Conservation (phyloP, 2,888 invertebrate species). For the Metallyticus violacea region DNA sequence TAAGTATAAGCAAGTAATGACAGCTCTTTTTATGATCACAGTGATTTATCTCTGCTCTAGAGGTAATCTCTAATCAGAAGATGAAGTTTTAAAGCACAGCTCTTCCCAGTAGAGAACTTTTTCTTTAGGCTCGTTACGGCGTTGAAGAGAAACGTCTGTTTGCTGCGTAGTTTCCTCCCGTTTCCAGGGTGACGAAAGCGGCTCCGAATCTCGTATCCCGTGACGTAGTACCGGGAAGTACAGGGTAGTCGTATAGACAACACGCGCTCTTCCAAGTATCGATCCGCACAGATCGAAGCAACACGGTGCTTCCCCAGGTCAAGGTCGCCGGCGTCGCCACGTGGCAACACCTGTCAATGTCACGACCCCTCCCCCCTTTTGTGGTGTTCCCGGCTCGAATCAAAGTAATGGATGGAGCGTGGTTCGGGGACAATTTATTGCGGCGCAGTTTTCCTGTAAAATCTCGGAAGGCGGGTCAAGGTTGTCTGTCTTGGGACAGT, state of each 20-base stretch:
- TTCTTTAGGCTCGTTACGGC: no score
- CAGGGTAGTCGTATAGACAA: not conserved
- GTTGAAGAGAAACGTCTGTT: no score
- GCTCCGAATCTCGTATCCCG: not conserved
- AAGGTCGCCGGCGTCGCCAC: conserved; percentile 6
- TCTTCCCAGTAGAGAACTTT: not conserved
- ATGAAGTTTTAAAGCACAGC: no score
- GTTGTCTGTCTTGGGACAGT: no score
- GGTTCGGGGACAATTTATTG: not conserved
- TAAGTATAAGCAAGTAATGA: no score
- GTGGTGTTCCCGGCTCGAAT: not conserved
- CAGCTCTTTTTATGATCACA: no score
- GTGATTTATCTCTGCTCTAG: no score
- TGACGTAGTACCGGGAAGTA: not conserved
- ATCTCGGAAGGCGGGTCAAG: not conserved
- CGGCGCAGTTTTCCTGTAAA: not conserved
- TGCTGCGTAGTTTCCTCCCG: not conserved
- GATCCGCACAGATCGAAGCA: conserved; percentile 4
- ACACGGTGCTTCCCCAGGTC: not conserved
- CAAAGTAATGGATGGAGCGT: not conserved
- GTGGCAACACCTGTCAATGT: conserved; percentile 10
- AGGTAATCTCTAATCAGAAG: no score
- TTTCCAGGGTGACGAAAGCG: not conserved
- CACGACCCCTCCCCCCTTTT: not conserved
- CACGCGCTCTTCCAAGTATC: conserved; percentile 1